Evolutionary conservation across 1,140 invertebrate species (phyloP).

Genomic region (Mamestra configurata): DNA sequence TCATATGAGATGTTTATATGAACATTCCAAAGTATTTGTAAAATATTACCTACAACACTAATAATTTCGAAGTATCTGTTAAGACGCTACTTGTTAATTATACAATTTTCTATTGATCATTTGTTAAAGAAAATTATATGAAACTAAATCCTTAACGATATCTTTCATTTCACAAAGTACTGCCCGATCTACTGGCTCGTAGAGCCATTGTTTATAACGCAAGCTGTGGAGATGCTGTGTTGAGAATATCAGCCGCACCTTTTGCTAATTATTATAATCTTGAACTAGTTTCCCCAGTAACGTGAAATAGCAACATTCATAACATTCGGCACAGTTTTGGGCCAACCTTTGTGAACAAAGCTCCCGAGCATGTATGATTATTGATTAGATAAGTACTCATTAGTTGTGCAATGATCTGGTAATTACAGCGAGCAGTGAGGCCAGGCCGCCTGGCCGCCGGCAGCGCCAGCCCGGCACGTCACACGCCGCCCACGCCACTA

Average conservation of each 20-base stretch:
- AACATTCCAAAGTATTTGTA: constrained; percentile 88
- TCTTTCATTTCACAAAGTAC: constrained; percentile 71
- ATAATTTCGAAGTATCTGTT: constrained; percentile 87
- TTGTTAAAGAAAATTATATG: constrained; percentile 88
- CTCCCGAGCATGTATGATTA: constrained; percentile 14
- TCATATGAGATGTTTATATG: constrained; percentile 86
- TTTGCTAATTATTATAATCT: constrained; percentile 80
- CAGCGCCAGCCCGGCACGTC: constrained; percentile 62
- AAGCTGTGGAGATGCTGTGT: constrained; percentile 12
- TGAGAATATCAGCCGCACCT: constrained; percentile 56
- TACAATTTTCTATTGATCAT: constrained; percentile 88
- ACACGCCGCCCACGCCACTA: constrained; percentile 59
- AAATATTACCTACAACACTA: constrained; percentile 86
- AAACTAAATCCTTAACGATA: constrained; percentile 86
- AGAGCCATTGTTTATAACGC: constrained; percentile 4
- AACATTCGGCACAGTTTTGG: constrained; percentile 23
- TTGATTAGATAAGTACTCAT: constrained; percentile 47
- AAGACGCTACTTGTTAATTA: constrained; percentile 88
- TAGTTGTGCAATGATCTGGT: constrained; percentile 72
- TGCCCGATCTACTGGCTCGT: constrained; percentile 1
- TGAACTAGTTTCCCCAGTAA: constrained; percentile 79
- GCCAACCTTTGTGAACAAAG: constrained; percentile 15
- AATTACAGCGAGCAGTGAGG: constrained; percentile 53
- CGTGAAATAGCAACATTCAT: constrained; percentile 61
- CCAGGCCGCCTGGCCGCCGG: constrained; percentile 60